Evolutionary conservation across 2,113 vertebrate species (phyloP), one percentile per base, ranked within the genome.

Genomic region (Manacus vitellinus): DNA sequence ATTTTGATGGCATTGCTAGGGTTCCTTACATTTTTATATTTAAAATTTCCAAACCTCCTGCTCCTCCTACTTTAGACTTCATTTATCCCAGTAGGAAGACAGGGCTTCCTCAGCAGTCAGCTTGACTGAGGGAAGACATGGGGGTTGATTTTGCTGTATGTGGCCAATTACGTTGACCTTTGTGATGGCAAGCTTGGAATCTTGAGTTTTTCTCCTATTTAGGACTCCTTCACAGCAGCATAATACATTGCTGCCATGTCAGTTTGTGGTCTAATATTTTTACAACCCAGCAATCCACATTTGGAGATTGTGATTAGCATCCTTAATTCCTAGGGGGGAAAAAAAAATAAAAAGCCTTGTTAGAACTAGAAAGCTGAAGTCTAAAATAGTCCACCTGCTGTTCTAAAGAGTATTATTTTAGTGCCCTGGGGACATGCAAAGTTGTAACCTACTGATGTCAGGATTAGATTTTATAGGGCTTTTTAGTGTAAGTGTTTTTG

Each of bases 131-230:
- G 96, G 95, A 96, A 96, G 97, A 94, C 28, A 33, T 92, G 84
- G 94, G 96, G 98, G 94, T 96, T 98, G 98, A 98, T 98, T 98
- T 98, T 97, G 94, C 98, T 97, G 95, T 98, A 98, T 98, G 98
- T 98, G 98, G 98, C 98, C 98, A 98, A 98, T 98, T 98, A 98
- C 96, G 87, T 97, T 98, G 98, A 98, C 98, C 97, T 98, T 98
- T 98, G 94, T 98, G 98, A 98, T 97, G 97, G 96, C 84, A 95
- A 97, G 97, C 94, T 97, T 95, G 97, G 97, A 97, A 98, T 98
- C 96, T 97, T 4, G 11, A 96, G 95, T 97, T 97, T 98, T 96
- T 94, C 97, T 98, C 96, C 95, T 96, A 97, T 98, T 98, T 98
- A 97, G 89, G 95, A 97, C 97, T 97, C 97, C 97, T 97, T 98